Evolutionary conservation across 2,113 vertebrate species (phyloP).

Genomic region (Otolemur garnettii): DNA sequence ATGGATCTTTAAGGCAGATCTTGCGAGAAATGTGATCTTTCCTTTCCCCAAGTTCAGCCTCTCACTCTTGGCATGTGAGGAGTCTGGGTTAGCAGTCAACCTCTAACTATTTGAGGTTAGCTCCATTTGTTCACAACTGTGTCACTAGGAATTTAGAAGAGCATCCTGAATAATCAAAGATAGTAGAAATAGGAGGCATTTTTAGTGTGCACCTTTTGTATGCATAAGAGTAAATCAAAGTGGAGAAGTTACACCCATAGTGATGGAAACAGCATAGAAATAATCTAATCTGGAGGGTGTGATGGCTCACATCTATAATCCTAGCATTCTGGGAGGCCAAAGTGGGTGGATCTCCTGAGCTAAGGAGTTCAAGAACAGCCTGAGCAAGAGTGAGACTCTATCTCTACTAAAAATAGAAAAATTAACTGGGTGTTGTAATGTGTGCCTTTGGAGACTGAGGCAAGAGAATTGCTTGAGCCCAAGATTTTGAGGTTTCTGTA

Average conservation of each 20-base stretch:
- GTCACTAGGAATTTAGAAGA: not conserved
- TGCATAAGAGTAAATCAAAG: not conserved
- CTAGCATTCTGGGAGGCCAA: too few relatives aligned
- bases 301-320: too few relatives aligned
- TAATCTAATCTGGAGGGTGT: not conserved
- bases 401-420: too few relatives aligned
- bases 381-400: too few relatives aligned
- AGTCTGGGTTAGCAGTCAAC: not conserved
- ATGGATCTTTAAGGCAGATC: not conserved
- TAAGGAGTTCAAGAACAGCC: too few relatives aligned
- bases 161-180: not conserved
- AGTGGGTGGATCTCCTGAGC: too few relatives aligned
- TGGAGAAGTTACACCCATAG: not conserved
- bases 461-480: too few relatives aligned
- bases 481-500: too few relatives aligned
- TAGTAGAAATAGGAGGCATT: slow-evolving; percentile 35
- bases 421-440: too few relatives aligned
- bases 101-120: not conserved
- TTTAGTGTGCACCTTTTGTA: not conserved
- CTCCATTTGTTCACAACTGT: not conserved
- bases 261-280: not conserved
- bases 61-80: not conserved
- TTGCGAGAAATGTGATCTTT: not conserved
- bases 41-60: not conserved
- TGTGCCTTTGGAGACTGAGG: too few relatives aligned